These are phyloP conservation scores for Andrena hattorfiana DNA, from an alignment of 2,888 invertebrate species.

Conservation along the genomic window DNA sequence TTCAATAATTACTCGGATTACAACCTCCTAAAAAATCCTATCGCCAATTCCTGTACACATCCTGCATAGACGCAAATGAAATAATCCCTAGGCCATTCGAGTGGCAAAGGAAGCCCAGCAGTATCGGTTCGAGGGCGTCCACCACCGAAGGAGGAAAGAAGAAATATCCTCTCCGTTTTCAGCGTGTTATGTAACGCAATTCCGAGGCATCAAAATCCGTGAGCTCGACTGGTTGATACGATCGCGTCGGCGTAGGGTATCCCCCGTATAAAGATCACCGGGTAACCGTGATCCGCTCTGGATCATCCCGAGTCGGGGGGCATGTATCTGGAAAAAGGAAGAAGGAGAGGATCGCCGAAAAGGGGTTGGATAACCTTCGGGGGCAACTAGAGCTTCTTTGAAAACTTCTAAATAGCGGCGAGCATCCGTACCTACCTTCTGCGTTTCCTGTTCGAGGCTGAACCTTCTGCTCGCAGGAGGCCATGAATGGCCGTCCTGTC, in stretches of 20 bases:
- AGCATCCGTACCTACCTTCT: constrained; percentile 42
- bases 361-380: constrained; percentile 51
- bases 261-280: constrained; percentile 24
- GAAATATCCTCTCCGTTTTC: background rate
- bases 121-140: background rate
- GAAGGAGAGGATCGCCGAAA: constrained; percentile 11
- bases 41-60: too few relatives aligned
- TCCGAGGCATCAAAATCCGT: constrained; percentile 42
- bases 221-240: constrained; percentile 11
- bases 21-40: too few relatives aligned
- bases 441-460: constrained; percentile 62
- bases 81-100: background rate
- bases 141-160: background rate
- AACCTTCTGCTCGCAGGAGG: constrained; percentile 34
- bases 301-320: constrained; percentile 52
- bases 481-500: constrained; percentile 69
- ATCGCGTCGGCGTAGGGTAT: constrained; percentile 36
- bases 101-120: background rate
- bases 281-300: constrained; percentile 38
- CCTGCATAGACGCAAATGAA: too few relatives aligned
- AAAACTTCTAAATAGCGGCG: constrained; percentile 58
- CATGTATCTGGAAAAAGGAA: constrained; percentile 17
- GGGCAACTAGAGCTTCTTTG: constrained; percentile 52
- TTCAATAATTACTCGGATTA: too few relatives aligned
- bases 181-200: constrained; percentile 37